Evolutionary conservation across 2,888 invertebrate species (phyloP).

Genomic region (Chironomus riparius): DNA sequence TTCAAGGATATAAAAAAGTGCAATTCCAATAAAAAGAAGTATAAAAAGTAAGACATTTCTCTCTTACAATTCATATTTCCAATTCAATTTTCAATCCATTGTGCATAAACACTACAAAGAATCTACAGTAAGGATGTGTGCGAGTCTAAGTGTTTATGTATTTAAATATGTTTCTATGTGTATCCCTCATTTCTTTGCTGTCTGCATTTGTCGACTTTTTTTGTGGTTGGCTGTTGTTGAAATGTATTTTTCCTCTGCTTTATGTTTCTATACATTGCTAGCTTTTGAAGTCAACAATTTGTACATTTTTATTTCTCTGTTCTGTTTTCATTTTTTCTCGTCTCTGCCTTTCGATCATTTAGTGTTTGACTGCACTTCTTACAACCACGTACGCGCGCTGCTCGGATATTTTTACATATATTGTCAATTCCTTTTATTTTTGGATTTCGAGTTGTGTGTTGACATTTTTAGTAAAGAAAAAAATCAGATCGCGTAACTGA

Average conservation of each 20-base stretch:
- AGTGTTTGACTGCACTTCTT: slow-evolving; percentile 15
- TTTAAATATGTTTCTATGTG: no score
- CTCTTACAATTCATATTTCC: no score
- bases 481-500: background rate
- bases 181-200: background rate
- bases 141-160: no score
- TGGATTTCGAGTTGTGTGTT: background rate
- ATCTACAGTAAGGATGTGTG: no score
- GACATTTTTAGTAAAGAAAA: background rate
- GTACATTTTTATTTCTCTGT: background rate
- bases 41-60: no score
- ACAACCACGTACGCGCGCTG: slow-evolving; percentile 16
- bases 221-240: slow-evolving; percentile 26
- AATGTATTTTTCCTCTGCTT: slow-evolving; percentile 9
- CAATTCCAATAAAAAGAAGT: no score
- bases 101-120: no score
- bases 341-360: slow-evolving; percentile 14
- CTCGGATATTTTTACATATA: background rate
- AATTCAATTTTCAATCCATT: no score
- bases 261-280: background rate
- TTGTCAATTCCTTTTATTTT: background rate
- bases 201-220: background rate
- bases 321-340: background rate
- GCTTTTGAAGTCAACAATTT: background rate
- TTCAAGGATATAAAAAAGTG: no score